A percentile compares a stretch with the other conserved stretches of the same genome.
Evolutionary conservation across 2,797 vertebrate species (phyloP).

Genomic region (Enteromius anoplus): DNA sequence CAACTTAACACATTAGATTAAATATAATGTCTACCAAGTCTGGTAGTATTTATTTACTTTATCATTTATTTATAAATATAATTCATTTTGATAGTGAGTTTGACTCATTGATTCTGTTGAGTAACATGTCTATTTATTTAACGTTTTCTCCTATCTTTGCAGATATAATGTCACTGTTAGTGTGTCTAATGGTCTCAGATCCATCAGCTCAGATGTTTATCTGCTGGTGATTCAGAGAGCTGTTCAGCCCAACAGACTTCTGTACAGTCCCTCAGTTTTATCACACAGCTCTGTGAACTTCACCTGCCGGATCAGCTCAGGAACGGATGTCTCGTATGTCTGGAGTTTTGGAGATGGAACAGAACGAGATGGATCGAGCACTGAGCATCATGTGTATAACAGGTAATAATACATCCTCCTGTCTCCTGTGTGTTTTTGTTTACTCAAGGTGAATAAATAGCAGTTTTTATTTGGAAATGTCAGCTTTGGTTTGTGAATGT

Average conservation of each 20-base stretch:
- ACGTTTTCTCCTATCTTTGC: neutral
- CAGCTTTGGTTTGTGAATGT: no score
- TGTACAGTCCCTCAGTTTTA: conserved; percentile 72
- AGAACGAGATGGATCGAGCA: conserved; percentile 63
- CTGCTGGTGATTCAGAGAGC: conserved; percentile 73
- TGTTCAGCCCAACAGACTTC: conserved; percentile 76
- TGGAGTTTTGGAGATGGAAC: conserved; percentile 85
- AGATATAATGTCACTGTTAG: conserved; percentile 77
- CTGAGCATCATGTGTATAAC: conserved; percentile 72
- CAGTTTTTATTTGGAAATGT: no score
- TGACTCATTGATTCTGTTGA: neutral
- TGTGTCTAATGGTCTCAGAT: conserved; percentile 58
- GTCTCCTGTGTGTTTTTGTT: neutral
- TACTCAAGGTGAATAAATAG: no score
- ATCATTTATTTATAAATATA: neutral
- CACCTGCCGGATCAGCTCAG: conserved; percentile 76
- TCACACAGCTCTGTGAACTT: conserved; percentile 70
- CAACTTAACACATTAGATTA: neutral
- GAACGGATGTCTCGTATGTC: conserved; percentile 74
- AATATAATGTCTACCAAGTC: neutral
- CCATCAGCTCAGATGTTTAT: conserved; percentile 69
- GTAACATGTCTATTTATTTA: no score
- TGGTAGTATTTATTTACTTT: no score
- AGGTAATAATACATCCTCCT: conserved; percentile 64
- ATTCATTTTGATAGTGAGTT: neutral